These are phyloP conservation scores for Chelonus insularis DNA, from an alignment of 1,140 invertebrate species.

Conservation along the genomic window DNA sequence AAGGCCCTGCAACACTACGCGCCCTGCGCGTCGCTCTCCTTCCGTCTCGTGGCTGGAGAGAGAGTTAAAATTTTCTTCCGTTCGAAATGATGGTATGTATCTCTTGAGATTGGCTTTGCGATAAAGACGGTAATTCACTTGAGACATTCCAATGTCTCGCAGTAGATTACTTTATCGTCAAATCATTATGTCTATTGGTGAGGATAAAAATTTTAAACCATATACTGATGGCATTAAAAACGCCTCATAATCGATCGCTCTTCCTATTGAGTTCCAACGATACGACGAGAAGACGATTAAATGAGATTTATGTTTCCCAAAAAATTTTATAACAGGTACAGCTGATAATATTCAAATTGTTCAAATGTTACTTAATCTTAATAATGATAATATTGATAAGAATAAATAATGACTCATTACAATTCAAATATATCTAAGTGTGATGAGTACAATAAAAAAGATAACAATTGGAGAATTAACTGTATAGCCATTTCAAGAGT, in stretches of 20 bases:
- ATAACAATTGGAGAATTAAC: conserved; percentile 42
- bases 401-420: background rate
- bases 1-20: conserved; percentile 28
- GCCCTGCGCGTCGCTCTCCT: background rate
- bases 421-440: conserved; percentile 9
- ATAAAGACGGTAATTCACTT: conserved; percentile 9
- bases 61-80: conserved; percentile 53
- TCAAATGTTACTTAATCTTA: too few species aligned
- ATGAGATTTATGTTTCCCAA: too few species aligned
- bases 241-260: too few species aligned
- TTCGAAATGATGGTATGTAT: conserved; percentile 43
- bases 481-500: conserved; percentile 43
- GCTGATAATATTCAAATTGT: too few species aligned
- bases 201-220: background rate
- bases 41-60: conserved; percentile 5
- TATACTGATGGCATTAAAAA: too few species aligned
- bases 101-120: conserved; percentile 11
- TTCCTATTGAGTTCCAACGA: too few species aligned
- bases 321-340: too few species aligned
- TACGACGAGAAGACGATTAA: too few species aligned
- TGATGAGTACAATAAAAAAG: conserved; percentile 25
- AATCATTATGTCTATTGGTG: conserved; percentile 1
- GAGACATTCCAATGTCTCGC: conserved; percentile 16
- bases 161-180: conserved; percentile 9
- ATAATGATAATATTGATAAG: too few species aligned